Percentiles rank a stretch among this genome's conserved stretches.
These are phyloP conservation scores for Sinonovacula constricta DNA, from an alignment of 1,140 invertebrate species.

Conservation along the genomic window DNA sequence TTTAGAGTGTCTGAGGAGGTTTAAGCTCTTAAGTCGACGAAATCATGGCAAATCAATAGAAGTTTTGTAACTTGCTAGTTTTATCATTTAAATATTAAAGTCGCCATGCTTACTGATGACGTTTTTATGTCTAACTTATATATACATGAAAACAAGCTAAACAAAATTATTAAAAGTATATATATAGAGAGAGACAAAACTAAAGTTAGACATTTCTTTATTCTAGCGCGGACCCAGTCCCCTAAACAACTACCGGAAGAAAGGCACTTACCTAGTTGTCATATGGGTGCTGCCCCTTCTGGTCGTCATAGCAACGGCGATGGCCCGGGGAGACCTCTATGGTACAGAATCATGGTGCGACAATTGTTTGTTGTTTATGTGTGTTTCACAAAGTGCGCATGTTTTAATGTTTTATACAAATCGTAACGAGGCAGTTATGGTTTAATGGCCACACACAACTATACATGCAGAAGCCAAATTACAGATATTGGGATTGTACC, in stretches of 20 bases:
- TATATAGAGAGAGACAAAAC: no score
- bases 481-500: background rate
- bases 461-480: background rate
- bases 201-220: background rate
- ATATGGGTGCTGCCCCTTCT: conserved; percentile 19
- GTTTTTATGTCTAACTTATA: background rate
- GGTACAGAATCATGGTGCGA: conserved; percentile 6
- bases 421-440: background rate
- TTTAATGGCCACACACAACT: no score
- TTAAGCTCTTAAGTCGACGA: no score
- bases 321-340: background rate
- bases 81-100: background rate
- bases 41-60: no score
- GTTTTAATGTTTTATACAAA: background rate
- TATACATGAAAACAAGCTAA: background rate
- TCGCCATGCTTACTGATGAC: background rate
- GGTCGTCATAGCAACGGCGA: conserved; percentile 6
- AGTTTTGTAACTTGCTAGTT: background rate
- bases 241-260: background rate
- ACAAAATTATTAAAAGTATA: background rate
- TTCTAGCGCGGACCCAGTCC: conserved; percentile 3
- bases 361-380: background rate
- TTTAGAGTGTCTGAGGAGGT: no score
- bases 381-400: background rate
- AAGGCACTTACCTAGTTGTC: background rate